These are phyloP conservation scores for Saturnia japonica DNA, from an alignment of 2,888 invertebrate species.

Conservation along the genomic window DNA sequence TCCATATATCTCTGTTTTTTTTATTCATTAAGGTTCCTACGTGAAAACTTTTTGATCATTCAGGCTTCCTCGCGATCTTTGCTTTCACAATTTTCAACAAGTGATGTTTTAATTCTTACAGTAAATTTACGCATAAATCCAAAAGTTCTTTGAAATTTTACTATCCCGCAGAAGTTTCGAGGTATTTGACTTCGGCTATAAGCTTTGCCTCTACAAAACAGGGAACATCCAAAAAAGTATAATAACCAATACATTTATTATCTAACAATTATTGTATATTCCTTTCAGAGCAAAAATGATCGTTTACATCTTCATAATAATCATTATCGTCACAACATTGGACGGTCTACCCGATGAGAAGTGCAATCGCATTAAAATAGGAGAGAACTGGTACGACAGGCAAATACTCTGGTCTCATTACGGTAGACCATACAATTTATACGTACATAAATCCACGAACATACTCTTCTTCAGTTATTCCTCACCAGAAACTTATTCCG, in stretches of 20 bases:
- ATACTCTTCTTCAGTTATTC: conserved; percentile 59
- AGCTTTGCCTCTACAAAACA: not conserved
- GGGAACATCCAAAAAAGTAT: not conserved
- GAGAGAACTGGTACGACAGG: conserved; percentile 52
- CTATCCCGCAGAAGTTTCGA: no score
- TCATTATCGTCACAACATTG: conserved; percentile 17
- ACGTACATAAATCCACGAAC: conserved; percentile 52
- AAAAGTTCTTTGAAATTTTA: no score
- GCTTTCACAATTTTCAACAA: no score
- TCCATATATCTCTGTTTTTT: no score
- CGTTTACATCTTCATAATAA: conserved; percentile 22
- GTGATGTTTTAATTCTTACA: no score
- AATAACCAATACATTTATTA: not conserved
- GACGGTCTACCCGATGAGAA: conserved; percentile 33
- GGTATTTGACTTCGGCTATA: no score
- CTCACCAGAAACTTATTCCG: conserved; percentile 49
- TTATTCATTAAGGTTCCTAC: no score
- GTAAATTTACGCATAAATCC: no score
- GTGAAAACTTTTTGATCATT: no score
- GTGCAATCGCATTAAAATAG: conserved; percentile 53
- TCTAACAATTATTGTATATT: not conserved
- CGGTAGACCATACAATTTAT: conserved; percentile 56
- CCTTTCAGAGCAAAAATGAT: conserved; percentile 33
- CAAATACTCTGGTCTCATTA: conserved; percentile 47
- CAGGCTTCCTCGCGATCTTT: no score